phyloP scores from a whole-genome alignment of 2,888 invertebrate genomes.

The Lissocephala sabroskyi region DNA sequence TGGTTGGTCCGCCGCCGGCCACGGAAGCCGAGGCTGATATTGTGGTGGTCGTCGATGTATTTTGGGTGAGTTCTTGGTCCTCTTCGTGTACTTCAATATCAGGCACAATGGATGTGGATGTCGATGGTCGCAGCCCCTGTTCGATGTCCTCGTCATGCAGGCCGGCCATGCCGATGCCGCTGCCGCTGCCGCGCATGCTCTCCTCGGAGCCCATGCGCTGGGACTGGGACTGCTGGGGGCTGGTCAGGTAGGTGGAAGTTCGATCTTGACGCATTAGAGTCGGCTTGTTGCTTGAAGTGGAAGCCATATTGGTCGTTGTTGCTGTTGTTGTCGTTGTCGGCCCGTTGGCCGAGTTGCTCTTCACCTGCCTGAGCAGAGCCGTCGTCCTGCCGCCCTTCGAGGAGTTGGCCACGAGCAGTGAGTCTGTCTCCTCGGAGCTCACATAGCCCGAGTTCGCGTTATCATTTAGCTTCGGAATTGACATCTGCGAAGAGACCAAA shows the following conservation, averaged over 20 bases:
- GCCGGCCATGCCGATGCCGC: slow-evolving; percentile 64
- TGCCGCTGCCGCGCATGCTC: slow-evolving; percentile 75
- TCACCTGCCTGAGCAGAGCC: slow-evolving; percentile 67
- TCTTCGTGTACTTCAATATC: slow-evolving; percentile 74
- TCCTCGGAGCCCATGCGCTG: slow-evolving; percentile 85
- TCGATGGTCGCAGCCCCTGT: slow-evolving; percentile 55
- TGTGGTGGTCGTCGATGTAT: slow-evolving; percentile 40
- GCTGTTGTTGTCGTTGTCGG: slow-evolving; percentile 47
- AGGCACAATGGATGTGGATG: slow-evolving; percentile 70
- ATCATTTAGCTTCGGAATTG: slow-evolving; percentile 74
- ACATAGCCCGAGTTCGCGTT: slow-evolving; percentile 79
- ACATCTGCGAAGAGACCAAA: slow-evolving; percentile 69
- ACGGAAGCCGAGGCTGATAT: slow-evolving; percentile 31
- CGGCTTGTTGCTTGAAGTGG: slow-evolving; percentile 78
- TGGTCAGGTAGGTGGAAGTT: slow-evolving; percentile 82
- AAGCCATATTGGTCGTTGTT: slow-evolving; percentile 53
- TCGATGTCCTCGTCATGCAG: slow-evolving; percentile 72
- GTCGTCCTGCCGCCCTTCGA: slow-evolving; percentile 71
- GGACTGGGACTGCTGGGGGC: slow-evolving; percentile 79
- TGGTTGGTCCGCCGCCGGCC: slow-evolving; percentile 68
- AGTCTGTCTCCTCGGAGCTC: slow-evolving; percentile 87
- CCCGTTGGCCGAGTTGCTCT: slow-evolving; percentile 69
- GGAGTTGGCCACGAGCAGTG: slow-evolving; percentile 77
- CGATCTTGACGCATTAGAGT: slow-evolving; percentile 90
- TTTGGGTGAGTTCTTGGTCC: slow-evolving; percentile 55